These are phyloP conservation scores for Tachina grossa DNA, from an alignment of 2,888 invertebrate species.

Conservation along the genomic window DNA sequence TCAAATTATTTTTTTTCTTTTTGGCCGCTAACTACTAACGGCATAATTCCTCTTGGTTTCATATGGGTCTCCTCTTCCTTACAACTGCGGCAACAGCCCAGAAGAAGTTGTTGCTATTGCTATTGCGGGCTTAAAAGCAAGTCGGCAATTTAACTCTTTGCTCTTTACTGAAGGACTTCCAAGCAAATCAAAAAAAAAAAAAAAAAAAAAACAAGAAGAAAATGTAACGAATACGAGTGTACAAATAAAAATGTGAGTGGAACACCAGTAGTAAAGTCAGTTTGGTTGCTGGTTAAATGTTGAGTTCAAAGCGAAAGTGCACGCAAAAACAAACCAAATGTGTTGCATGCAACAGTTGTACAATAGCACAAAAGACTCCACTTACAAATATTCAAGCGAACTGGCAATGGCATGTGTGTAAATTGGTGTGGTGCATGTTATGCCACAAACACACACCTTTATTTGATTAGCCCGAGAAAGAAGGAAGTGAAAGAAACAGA, in stretches of 20 bases:
- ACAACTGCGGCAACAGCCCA: conserved; percentile 21
- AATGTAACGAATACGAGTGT: conserved; percentile 5
- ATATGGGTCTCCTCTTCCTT: conserved; percentile 41
- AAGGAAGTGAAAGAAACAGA: conserved; percentile 49
- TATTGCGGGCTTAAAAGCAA: conserved; percentile 45
- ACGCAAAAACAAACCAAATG: conserved; percentile 31
- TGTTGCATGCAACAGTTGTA: conserved; percentile 68
- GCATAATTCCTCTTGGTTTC: conserved; percentile 64
- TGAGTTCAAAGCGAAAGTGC: conserved; percentile 68
- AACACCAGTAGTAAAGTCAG: conserved; percentile 21
- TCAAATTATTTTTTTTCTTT: conserved; percentile 25
- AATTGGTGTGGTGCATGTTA: conserved; percentile 58
- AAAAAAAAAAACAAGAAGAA: neutral
- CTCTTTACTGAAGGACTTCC: conserved; percentile 27
- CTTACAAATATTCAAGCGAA: conserved; percentile 19
- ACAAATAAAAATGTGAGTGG: conserved; percentile 35
- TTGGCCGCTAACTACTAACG: conserved; percentile 69
- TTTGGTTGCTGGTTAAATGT: conserved; percentile 45
- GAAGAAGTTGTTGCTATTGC: conserved; percentile 15
- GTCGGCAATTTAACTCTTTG: conserved; percentile 48
- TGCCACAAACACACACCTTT: conserved; percentile 62
- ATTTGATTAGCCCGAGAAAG: conserved; percentile 68
- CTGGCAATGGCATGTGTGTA: neutral
- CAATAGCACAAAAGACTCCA: conserved; percentile 30
- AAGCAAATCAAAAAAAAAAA: neutral